Base-by-base conservation (phyloP, 2,888 invertebrate genomes). In the Copidosoma aretas region DNA sequence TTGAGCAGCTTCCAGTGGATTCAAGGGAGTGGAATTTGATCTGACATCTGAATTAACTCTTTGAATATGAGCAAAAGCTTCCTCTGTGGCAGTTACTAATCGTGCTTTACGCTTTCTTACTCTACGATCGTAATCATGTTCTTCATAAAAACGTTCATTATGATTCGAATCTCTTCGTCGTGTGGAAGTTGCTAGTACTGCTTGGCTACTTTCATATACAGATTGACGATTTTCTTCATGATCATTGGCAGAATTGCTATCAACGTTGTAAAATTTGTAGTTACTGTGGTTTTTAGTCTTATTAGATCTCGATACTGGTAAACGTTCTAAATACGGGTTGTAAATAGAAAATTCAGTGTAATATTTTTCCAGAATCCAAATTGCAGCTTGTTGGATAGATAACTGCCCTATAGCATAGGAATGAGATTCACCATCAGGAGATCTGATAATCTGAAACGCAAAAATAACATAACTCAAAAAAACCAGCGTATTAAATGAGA, bases 211-310 rank as follows among this genome's bases (percentile, higher is more conserved):
- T n/a, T 77, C 78, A 39, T 65, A 65, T 5, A 77, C 79, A 10
- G 75, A 76, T 56, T 77, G 77, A 68, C 91, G 91, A 66, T 92
- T 86, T 73, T 90, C 89, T 54, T 89, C 87, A 62, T 89, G 87
- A 62, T 89, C 87, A 75, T 88, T 90, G 73, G 87, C 87, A 0
- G 92, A 90, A 54, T 86, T 86, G 8, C 91, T 93, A 80, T 99
- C 98, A 10, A 99, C 95, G 83, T 98, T 97, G 84, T 99, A 99
- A 82, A 98, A 95, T 84, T 99, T 99, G 80, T 97, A 96, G 83
- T 93, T 93, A 1, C 91, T 90, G 64, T 61, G 59, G 49, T 67
- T 25, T 57, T 91, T 91, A 81, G 93, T 92, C 41, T 90, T 86
- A 75, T 90, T 89, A 0, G 93, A 91, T 83, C 94, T 94, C 0